Evolutionary conservation across 1,140 invertebrate genomes (phyloP).

Genomic region (Calosoma granatense): DNA sequence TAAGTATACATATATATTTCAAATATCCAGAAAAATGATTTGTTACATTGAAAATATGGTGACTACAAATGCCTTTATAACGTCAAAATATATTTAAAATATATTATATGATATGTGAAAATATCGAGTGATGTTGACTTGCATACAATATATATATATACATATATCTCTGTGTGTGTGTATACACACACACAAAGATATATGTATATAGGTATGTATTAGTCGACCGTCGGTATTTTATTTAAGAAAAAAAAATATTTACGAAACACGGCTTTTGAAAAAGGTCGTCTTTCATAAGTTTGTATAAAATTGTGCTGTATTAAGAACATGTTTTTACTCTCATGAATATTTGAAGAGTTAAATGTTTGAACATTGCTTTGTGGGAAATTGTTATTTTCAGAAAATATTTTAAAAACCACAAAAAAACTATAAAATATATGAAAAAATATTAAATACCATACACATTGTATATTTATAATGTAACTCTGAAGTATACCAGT

Average conservation of each 20-base stretch:
- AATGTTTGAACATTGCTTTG: constrained; percentile 38
- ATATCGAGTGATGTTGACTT: not conserved
- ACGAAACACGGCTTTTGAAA: constrained; percentile 10
- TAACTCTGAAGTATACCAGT: constrained; percentile 39
- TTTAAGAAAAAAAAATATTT: constrained; percentile 10
- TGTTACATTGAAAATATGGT: constrained; percentile 20
- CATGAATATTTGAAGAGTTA: constrained; percentile 24
- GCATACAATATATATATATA: no score
- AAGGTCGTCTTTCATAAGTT: constrained; percentile 10
- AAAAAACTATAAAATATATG: constrained; percentile 30
- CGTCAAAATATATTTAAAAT: constrained; percentile 29
- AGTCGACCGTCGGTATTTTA: no score
- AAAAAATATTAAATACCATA: constrained; percentile 28
- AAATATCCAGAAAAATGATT: not conserved
- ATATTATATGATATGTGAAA: constrained; percentile 19
- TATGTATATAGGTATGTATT: no score
- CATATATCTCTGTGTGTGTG: constrained; percentile 10
- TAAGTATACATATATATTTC: not conserved
- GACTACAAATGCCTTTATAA: constrained; percentile 36
- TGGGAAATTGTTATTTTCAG: constrained; percentile 40
- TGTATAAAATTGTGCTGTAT: constrained; percentile 10
- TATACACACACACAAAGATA: no score
- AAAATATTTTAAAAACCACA: constrained; percentile 37
- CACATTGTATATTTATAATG: constrained; percentile 41
- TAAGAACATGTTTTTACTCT: constrained; percentile 10